Base-by-base conservation (phyloP, 2,113 vertebrate genomes). In the Melanostigma gelatinosum region DNA sequence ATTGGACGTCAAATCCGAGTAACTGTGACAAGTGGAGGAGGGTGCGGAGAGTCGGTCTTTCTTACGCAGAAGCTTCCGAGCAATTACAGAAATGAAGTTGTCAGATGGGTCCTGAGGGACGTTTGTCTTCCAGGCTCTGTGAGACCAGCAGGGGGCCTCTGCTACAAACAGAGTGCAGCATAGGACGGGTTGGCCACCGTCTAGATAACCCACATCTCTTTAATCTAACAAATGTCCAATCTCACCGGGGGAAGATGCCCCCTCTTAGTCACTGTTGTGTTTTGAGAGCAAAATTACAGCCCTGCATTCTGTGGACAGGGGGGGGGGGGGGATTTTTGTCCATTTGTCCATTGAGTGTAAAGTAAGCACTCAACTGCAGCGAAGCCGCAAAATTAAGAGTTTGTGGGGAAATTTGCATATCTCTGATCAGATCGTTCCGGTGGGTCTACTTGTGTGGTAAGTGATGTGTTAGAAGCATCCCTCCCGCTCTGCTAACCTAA, bases 81-180 rank as follows among this genome's bases (percentile, higher is more conserved):
- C 89, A 93, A 94, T 94, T 93, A 90, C 75, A 93, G 86, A 89
- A 92, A 94, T 94, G 87, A 94, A 90, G 85, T 90, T 94, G 93
- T 94, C 93, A 94, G 92, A 92, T 85, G 81, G 76, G 70, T 91
- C 90, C 88, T 57, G 85, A 69, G 89, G 92, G 91, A 89, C 55
- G 69, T 85, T 85, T 79, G 87, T 92, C 88, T 93, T 89, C 66
- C 82, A 77, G 75, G 57, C 89, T 82, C 64, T 74, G 85, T 36
- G 63, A 62, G 84, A 91, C 85, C 89, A 76, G 79, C 54, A 24
- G 72, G 55, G 34, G 84, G 79, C 75, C 75, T 75, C 70, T 64
- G 46, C 72, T 38, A 55, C 85, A 72, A 81, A 85, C 76, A 89
- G 82, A 67, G 74, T 42, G 77, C 44, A 29, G 4, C 50, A 67